A percentile compares a stretch with the other conserved stretches of the same genome.
These are phyloP conservation scores for Oreohelix idahoensis DNA, from an alignment of 1,140 invertebrate species.

Conservation along the genomic window DNA sequence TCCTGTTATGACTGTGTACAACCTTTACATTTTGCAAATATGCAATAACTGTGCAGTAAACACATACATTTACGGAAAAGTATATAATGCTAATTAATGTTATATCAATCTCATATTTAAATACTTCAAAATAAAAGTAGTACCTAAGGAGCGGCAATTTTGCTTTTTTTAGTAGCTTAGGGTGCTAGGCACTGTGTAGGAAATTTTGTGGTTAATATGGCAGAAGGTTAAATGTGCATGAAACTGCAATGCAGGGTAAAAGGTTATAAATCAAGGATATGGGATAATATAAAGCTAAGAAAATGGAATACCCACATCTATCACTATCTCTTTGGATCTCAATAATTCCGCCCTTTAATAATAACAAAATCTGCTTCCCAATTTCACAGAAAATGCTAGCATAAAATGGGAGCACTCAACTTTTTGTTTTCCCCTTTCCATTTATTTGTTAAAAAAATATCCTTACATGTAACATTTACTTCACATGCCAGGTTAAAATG, in stretches of 20 bases:
- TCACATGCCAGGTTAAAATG: no score
- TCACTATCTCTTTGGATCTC: background rate
- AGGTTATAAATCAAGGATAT: background rate
- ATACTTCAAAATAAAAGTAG: background rate
- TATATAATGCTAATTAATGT: background rate
- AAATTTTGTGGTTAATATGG: background rate
- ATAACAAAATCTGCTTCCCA: no score
- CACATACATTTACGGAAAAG: background rate
- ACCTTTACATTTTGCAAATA: background rate
- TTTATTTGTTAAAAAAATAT: no score
- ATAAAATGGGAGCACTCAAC: no score
- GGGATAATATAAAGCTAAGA: background rate
- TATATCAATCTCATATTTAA: background rate
- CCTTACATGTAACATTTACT: no score
- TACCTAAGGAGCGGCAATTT: constrained; percentile 34
- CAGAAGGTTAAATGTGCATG: background rate
- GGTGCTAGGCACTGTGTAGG: background rate
- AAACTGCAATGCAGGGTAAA: background rate
- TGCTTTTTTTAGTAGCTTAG: constrained; percentile 8
- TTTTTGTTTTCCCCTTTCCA: no score
- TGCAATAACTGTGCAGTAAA: background rate
- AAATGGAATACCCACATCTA: background rate
- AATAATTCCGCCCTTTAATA: no score
- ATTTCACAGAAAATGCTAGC: no score
- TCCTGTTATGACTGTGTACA: background rate